Evolutionary conservation across 2,113 vertebrate genomes (phyloP), one percentile per base, ranked within the genome.

Genomic region (Notothenia coriiceps): DNA sequence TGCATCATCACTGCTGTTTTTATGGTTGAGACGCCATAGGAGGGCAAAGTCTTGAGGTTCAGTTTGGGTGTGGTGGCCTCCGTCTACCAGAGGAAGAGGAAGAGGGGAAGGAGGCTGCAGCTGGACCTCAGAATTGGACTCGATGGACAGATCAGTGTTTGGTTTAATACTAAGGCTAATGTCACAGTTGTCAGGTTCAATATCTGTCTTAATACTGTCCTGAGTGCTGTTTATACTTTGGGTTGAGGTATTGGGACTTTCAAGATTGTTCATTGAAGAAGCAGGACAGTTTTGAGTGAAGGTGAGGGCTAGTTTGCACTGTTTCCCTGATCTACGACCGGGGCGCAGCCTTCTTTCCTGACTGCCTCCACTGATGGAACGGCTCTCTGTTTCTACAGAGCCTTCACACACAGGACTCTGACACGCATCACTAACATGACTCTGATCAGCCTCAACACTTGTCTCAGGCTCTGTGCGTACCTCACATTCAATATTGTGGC

Each of bases 21-120:
- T 94, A 14, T 65, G 94, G 90, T 96, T 96, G 68, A 98, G 85
- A 78, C 96, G 97, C 98, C 98, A 99, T 43, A 98, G 88, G 0
- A 97, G 75, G 65, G 96, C 96, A 88, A 99, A 98, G 88, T 98
- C 97, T 66, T 95, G 95, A 22, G 98, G 94, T 71, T 98, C 96
- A 10, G 98, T 98, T 86, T 99, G 98, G 11, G 96, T 85, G 74
- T 60, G 59, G 49, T 52, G 68, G 70, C 80, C 75, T 8, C 6
- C 33, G 14, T 76, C 75, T 25, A 33, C 60, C 5, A 17, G 17
- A 61, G 15, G 15, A 22, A 17, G 17, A 61, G 15, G 15, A n/a
- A 5, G 4, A 22, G 59, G n/a, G 3, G 77, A 44, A 29, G n/a
- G 50, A 14, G 66, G 61, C 59, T 72, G 83, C 20, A 33, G 59